Evolutionary conservation across 2,113 vertebrate species (phyloP), one percentile per base, ranked within the genome.

Genomic region (Antigone vipio): DNA sequence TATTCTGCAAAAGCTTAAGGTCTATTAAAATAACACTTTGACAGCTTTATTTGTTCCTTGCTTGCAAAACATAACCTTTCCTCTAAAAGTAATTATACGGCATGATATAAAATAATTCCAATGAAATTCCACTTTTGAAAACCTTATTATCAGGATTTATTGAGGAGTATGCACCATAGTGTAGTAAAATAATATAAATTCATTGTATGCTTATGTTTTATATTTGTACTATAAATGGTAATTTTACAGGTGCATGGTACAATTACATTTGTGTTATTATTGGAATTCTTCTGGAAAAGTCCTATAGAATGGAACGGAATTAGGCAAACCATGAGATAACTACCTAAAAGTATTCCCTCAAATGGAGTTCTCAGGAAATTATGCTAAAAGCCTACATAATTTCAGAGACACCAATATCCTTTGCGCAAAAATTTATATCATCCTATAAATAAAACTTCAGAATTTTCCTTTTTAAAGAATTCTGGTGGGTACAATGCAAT

Each of bases 121-220:
- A 92, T 88, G 80, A 86, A 91, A 95, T 87, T 92, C 73, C 63
- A 62, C 90, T 88, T 93, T 87, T 96, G 88, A 96, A 97, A 95
- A 92, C 66, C 94, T 92, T 82, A 97, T 96, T 96, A 94, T 69
- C 40, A 58, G 68, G 71, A 95, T 96, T 95, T 97, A 96, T 92
- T 92, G 78, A 69, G 9, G 15, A 79, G 5, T 59, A 42, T 55
- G 34, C 49, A 67, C 47, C 21, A 9, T 7, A 59, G 40, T 44
- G n/a, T 75, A 94, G 40, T 93, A 72, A 97, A 90, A 71, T 89
- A 34, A 60, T 71, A 79, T 34, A 75, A 87, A 96, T 91, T 71
- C 50, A 62, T 84, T 45, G 15, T 76, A n/a, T 77, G 56, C 30
- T 85, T 95, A 69, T 72, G 56, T 47, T 75, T 82, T 88, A 50